Conservation (phyloP, 2,888 invertebrate species). For the Pomacea canaliculata region DNA sequence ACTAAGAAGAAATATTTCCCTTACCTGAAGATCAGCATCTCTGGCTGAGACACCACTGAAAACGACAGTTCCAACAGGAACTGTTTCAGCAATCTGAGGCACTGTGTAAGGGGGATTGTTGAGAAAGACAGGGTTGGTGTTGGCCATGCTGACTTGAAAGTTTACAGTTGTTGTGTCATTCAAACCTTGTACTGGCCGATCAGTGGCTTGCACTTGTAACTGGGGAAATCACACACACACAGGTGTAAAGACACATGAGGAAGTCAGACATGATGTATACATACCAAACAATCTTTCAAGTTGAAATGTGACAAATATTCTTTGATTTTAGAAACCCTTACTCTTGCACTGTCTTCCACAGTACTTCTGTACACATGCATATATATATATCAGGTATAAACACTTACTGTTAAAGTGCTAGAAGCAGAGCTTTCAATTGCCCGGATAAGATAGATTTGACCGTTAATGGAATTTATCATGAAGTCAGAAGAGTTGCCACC, state of each 20-base stretch:
- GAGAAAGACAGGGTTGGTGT: constrained; percentile 35
- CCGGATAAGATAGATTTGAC: constrained; percentile 47
- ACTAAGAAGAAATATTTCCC: too few relatives aligned
- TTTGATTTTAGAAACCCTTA: too few relatives aligned
- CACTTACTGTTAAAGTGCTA: constrained; percentile 41
- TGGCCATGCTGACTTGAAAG: constrained; percentile 43
- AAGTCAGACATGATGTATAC: too few relatives aligned
- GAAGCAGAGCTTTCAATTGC: constrained; percentile 29
- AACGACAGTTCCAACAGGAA: constrained; percentile 18
- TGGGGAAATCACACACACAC: constrained; percentile 27
- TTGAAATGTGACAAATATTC: too few relatives aligned
- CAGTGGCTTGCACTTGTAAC: constrained; percentile 50
- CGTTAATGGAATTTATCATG: constrained; percentile 49
- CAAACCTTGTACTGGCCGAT: constrained; percentile 23
- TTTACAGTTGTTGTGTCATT: constrained; percentile 35
- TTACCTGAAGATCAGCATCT: constrained; percentile 27
- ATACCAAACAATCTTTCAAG: too few relatives aligned
- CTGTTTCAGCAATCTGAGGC: constrained; percentile 15
- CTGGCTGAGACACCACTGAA: constrained; percentile 10
- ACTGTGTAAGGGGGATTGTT: constrained; percentile 26
- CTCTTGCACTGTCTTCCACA: too few relatives aligned
- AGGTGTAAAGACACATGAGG: too few relatives aligned
- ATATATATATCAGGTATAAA: not conserved
- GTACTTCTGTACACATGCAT: too few relatives aligned
- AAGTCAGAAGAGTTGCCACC: constrained; percentile 39